Percentiles rank a stretch among this genome's conserved stretches.
Evolutionary conservation across 1,140 invertebrate species (phyloP).

Genomic region (Micrasema minimum): DNA sequence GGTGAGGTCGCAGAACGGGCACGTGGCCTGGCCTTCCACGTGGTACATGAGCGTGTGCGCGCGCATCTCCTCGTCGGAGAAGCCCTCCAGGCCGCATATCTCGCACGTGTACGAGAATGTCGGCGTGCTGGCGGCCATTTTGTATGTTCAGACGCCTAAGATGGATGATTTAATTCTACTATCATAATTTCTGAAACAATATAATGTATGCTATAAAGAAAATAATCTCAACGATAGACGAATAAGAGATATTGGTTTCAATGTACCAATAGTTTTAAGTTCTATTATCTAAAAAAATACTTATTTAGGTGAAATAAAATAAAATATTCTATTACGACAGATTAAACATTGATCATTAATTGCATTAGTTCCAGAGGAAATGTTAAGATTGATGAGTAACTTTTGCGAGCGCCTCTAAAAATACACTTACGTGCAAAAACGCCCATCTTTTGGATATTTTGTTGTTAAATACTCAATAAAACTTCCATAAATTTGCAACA

Average conservation of each 20-base stretch:
- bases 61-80: slow-evolving; percentile 83
- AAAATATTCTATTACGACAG: too few species aligned
- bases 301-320: too few species aligned
- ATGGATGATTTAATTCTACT: background rate
- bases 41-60: slow-evolving; percentile 80
- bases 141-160: slow-evolving; percentile 15
- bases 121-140: slow-evolving; percentile 46
- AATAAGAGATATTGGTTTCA: background rate
- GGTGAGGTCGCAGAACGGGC: slow-evolving; percentile 84
- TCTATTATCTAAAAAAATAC: too few species aligned
- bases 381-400: too few species aligned
- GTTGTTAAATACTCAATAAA: too few species aligned
- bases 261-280: too few species aligned
- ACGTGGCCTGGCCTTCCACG: slow-evolving; percentile 79
- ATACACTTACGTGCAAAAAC: too few species aligned
- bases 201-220: background rate
- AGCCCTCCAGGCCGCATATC: slow-evolving; percentile 82
- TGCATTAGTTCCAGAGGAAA: too few species aligned
- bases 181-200: slow-evolving; percentile 26
- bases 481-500: too few species aligned
- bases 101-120: slow-evolving; percentile 74
- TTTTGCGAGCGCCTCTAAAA: too few species aligned
- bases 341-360: too few species aligned
- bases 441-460: too few species aligned
- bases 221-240: background rate